Base-by-base conservation (phyloP, 1,140 invertebrate genomes). In the Tetramorium alpestre region DNA sequence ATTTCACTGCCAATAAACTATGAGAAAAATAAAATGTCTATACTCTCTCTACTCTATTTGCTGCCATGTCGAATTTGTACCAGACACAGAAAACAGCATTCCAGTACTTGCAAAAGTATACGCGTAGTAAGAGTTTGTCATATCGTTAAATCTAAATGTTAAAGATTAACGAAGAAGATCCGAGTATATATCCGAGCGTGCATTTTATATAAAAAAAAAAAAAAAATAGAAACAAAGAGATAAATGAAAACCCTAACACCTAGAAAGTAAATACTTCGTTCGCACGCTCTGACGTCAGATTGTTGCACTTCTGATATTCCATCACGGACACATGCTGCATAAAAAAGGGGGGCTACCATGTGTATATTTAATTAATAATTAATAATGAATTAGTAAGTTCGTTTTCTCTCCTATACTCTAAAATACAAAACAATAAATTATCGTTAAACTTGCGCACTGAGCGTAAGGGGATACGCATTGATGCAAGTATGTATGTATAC, bases 381-480 rank as follows among this genome's bases (percentile, higher is more conserved):
- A 86, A 69, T 91, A 82, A 87, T 88, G 67, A 88, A 90, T 90
- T 89, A 88, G 72, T 91, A 87, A 89, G 81, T 88, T 88, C 44
- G 49, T 77, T 72, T 87, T 87, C 25, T 91, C 86, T 62, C 77
- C 77, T 88, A 90, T 78, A 85, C 44, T 70, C 90, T 92, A 90
- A 89, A 90, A 89, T 92, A 92, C 87, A 92, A 93, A 92, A 93
- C 86, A 92, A 93, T 93, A 93, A 93, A 93, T 93, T 89, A 92
- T 87, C 77, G 81, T 84, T 88, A 91, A 78, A 84, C 44, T 73
- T 47, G 87, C 91, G 84, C 90, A 92, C 87, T 54, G 91, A 72
- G 85, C 78, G 62, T 80, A 75, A 86, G 81, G 62, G 76, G n/a
- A 69, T 67, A 38, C 41, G 65, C 51, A 75, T 72, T 84, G 87